Conservation (phyloP, 2,113 vertebrate genomes). For the Oncorhynchus gorbuscha region DNA sequence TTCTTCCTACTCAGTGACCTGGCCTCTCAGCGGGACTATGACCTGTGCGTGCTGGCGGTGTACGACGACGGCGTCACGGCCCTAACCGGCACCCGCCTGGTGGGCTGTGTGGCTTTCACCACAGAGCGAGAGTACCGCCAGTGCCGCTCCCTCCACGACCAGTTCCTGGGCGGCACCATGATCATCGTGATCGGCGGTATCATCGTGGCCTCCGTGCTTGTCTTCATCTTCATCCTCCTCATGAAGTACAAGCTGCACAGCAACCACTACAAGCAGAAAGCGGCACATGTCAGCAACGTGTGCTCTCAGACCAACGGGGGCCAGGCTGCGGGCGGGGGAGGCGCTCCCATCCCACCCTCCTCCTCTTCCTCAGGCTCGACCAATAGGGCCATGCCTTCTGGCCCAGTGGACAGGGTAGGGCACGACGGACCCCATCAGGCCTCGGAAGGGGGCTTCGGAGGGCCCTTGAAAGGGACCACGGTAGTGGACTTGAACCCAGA, state of each 20-base stretch:
- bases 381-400: constrained; percentile 25
- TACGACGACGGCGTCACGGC: constrained; percentile 81
- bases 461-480: constrained; percentile 69
- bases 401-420: background rate
- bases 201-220: constrained; percentile 82
- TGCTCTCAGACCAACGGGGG: constrained; percentile 78
- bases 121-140: constrained; percentile 76
- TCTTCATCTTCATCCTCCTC: constrained; percentile 85
- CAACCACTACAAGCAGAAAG: constrained; percentile 79
- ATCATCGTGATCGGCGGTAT: constrained; percentile 85
- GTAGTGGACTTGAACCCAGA: constrained; percentile 76
- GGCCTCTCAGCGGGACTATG: constrained; percentile 77
- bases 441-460: constrained; percentile 54
- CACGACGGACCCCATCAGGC: constrained; percentile 32
- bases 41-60: constrained; percentile 80
- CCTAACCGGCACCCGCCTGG: constrained; percentile 76
- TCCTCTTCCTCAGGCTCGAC: constrained; percentile 52
- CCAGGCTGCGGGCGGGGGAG: constrained; percentile 66
- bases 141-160: constrained; percentile 79
- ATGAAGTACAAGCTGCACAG: constrained; percentile 85
- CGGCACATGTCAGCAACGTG: constrained; percentile 63
- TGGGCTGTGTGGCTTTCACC: constrained; percentile 79
- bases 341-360: constrained; percentile 50
- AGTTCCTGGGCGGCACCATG: constrained; percentile 84
- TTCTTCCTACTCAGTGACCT: constrained; percentile 79